These are phyloP conservation scores for Reticulitermes lucifugus DNA, from an alignment of 2,888 invertebrate genomes.

Conservation along the genomic window DNA sequence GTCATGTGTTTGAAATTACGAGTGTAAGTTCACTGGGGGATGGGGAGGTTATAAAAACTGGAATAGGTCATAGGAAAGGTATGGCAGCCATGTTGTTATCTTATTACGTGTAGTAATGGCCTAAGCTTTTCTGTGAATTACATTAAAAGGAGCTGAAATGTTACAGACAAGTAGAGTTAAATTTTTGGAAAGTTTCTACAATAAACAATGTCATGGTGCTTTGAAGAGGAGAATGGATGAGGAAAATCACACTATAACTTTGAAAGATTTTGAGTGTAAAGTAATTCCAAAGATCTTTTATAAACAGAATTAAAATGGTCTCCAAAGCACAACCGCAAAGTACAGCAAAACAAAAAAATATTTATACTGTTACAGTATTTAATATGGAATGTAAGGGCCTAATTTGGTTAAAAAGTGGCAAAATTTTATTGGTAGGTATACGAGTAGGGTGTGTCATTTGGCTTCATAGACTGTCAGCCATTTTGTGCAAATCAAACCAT, in stretches of 20 bases:
- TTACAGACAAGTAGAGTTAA: background rate
- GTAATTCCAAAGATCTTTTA: background rate
- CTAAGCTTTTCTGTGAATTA: slow-evolving; percentile 28
- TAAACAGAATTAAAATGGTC: background rate
- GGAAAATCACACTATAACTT: background rate
- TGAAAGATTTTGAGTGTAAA: background rate
- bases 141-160: slow-evolving; percentile 11
- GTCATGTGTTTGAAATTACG: background rate
- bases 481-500: slow-evolving; percentile 27
- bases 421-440: slow-evolving; percentile 9
- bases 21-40: background rate
- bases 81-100: background rate
- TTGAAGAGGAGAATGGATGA: background rate
- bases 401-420: background rate
- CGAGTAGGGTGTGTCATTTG: background rate
- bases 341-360: background rate
- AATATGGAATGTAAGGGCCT: slow-evolving; percentile 18
- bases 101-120: slow-evolving; percentile 1
- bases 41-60: background rate
- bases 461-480: slow-evolving; percentile 3
- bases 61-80: background rate
- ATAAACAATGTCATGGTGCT: slow-evolving; percentile 6
- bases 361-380: background rate
- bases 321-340: background rate
- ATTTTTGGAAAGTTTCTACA: background rate